Conservation (phyloP, 2,113 vertebrate genomes). For the Pelvicachromis taeniatus region DNA sequence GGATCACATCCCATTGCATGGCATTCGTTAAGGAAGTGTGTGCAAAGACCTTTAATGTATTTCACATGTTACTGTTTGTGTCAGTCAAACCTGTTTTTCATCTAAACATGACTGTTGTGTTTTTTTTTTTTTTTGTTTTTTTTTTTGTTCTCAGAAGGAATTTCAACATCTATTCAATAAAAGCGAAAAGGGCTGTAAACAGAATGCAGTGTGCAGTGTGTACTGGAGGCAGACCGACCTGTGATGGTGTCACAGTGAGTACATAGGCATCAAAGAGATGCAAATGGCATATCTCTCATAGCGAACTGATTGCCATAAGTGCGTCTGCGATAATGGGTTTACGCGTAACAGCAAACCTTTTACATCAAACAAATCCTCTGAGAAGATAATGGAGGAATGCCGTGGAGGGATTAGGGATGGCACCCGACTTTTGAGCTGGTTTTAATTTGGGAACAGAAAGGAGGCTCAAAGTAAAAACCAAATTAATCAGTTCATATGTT, state of each 20-base stretch:
- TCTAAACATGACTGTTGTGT: constrained; percentile 46
- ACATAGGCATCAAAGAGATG: constrained; percentile 34
- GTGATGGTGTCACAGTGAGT: constrained; percentile 2
- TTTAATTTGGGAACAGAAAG: constrained; percentile 2
- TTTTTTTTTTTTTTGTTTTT: background rate
- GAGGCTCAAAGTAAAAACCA: background rate
- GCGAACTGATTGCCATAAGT: constrained; percentile 14
- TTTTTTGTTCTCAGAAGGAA: constrained; percentile 18
- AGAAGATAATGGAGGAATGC: background rate
- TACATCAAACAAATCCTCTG: constrained; percentile 28
- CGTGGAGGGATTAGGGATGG: background rate
- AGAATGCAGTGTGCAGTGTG: constrained; percentile 59
- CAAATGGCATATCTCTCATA: constrained; percentile 6
- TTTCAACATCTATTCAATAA: constrained; percentile 65
- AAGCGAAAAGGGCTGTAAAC: constrained; percentile 68
- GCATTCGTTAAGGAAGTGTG: constrained; percentile 13
- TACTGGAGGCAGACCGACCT: constrained; percentile 29
- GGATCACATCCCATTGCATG: constrained; percentile 30
- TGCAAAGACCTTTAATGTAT: constrained; percentile 43
- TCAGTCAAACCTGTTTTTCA: constrained; percentile 36
- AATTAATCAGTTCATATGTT: constrained; percentile 1
- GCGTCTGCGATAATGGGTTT: background rate
- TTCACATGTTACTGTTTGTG: constrained; percentile 47
- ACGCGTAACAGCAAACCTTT: background rate
- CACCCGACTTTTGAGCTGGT: background rate